Evolutionary conservation across 1,140 invertebrate genomes (phyloP).

Genomic region (Trichogramma pretiosum): DNA sequence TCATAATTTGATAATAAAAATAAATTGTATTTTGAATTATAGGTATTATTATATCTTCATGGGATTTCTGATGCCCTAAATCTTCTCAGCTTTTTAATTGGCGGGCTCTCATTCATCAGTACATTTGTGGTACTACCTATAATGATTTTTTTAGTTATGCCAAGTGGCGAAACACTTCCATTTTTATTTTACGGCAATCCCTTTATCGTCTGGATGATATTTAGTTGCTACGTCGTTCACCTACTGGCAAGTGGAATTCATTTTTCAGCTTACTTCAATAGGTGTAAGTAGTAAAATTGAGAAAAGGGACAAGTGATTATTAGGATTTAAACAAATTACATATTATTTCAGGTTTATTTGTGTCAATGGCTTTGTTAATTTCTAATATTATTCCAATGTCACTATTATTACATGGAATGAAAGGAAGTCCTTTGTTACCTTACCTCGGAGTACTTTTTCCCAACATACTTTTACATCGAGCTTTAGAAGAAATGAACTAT

Average conservation of each 20-base stretch:
- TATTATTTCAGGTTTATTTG: constrained; percentile 20
- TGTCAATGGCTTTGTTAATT: constrained; percentile 18
- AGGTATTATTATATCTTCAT: no score
- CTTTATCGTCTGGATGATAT: background rate
- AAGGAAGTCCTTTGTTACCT: constrained; percentile 15
- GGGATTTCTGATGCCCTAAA: no score
- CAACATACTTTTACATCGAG: constrained; percentile 22
- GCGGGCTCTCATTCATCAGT: background rate
- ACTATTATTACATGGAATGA: constrained; percentile 18
- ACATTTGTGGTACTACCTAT: background rate
- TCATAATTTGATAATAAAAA: background rate
- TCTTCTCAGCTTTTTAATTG: background rate
- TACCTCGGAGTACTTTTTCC: constrained; percentile 25
- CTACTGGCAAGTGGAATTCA: background rate
- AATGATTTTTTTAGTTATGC: background rate
- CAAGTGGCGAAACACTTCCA: background rate
- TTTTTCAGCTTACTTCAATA: constrained; percentile 1
- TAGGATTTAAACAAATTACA: background rate
- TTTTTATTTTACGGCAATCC: constrained; percentile 1
- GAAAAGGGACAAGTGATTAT: no score
- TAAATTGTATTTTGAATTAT: constrained; percentile 1
- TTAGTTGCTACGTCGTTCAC: background rate
- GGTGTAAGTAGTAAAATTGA: background rate
- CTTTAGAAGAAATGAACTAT: constrained; percentile 23
- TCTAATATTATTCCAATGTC: constrained; percentile 20